phyloP scores from a whole-genome alignment of 1,140 invertebrate species.

The Triops cancriformis region DNA sequence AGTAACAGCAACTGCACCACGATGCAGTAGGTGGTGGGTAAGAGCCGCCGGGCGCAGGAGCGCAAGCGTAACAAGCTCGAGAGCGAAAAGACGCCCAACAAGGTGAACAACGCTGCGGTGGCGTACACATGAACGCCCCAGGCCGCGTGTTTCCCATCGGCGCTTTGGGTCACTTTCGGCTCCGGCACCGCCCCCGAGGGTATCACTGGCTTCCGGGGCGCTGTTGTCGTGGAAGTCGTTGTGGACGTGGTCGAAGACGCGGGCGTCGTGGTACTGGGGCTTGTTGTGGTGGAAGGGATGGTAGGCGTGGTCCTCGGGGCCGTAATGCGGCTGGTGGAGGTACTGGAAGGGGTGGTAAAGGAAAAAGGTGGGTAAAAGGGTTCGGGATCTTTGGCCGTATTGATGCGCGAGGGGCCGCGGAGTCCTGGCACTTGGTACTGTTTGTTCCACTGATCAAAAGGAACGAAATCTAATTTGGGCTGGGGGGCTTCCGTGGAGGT shows the following conservation, averaged over 20 bases:
- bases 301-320: slow-evolving; percentile 24
- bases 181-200: slow-evolving; percentile 53
- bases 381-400: slow-evolving; percentile 21
- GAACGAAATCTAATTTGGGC: slow-evolving; percentile 25
- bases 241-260: neutral
- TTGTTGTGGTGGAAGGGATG: slow-evolving; percentile 11
- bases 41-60: slow-evolving; percentile 32
- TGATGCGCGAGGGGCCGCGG: slow-evolving; percentile 20
- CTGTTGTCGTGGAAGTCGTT: slow-evolving; percentile 40
- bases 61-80: slow-evolving; percentile 36
- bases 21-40: slow-evolving; percentile 61
- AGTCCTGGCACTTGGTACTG: slow-evolving; percentile 26
- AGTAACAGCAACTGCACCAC: slow-evolving; percentile 70
- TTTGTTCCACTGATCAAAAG: slow-evolving; percentile 20
- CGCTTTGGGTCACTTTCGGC: neutral
- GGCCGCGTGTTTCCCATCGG: slow-evolving; percentile 52
- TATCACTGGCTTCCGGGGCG: slow-evolving; percentile 59
- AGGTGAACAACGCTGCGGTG: slow-evolving; percentile 67
- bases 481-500: slow-evolving; percentile 18
- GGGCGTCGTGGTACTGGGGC: neutral
- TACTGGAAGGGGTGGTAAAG: slow-evolving; percentile 25
- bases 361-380: neutral
- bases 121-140: slow-evolving; percentile 84
- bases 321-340: slow-evolving; percentile 24
- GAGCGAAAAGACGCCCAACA: slow-evolving; percentile 69